Conservation (phyloP, 2,113 vertebrate species). For the Chionomys nivalis region DNA sequence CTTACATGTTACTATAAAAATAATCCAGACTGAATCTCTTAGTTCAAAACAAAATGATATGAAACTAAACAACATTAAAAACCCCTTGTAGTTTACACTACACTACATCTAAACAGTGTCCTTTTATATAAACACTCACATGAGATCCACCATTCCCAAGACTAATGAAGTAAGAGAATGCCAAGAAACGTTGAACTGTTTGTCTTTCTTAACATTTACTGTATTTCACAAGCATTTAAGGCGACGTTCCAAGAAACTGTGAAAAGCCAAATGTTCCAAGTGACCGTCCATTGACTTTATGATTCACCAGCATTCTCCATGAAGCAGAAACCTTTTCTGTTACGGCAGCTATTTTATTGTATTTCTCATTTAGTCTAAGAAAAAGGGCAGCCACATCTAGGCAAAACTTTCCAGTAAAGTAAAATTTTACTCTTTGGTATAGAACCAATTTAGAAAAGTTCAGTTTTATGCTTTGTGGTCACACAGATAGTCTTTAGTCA, state of each 20-base stretch:
- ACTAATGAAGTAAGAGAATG: slow-evolving; percentile 27
- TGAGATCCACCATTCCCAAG: slow-evolving; percentile 28
- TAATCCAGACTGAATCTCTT: slow-evolving; percentile 45
- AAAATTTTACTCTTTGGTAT: slow-evolving; percentile 34
- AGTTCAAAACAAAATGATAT: slow-evolving; percentile 51
- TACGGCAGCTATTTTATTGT: slow-evolving; percentile 54
- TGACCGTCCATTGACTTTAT: slow-evolving; percentile 28
- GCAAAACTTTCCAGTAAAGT: slow-evolving; percentile 52
- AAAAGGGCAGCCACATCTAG: slow-evolving; percentile 12
- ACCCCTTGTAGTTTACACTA: slow-evolving; percentile 4
- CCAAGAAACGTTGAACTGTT: slow-evolving; percentile 50
- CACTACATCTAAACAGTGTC: slow-evolving; percentile 18
- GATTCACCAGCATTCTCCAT: slow-evolving; percentile 37
- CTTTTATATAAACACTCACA: slow-evolving; percentile 22
- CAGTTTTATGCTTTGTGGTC: slow-evolving; percentile 44
- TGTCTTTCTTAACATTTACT: slow-evolving; percentile 41
- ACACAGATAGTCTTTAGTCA: slow-evolving; percentile 30
- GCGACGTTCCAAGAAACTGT: slow-evolving; percentile 22
- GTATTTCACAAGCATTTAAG: slow-evolving; percentile 52
- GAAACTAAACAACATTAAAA: slow-evolving; percentile 57
- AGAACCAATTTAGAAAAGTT: slow-evolving; percentile 27
- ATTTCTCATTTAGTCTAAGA: slow-evolving; percentile 61
- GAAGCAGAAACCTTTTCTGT: slow-evolving; percentile 45
- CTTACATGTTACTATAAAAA: slow-evolving; percentile 20
- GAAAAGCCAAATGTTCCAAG: slow-evolving; percentile 61